These are phyloP conservation scores for Matsumurasca onukii DNA, from an alignment of 1,140 invertebrate genomes.

Conservation along the genomic window DNA sequence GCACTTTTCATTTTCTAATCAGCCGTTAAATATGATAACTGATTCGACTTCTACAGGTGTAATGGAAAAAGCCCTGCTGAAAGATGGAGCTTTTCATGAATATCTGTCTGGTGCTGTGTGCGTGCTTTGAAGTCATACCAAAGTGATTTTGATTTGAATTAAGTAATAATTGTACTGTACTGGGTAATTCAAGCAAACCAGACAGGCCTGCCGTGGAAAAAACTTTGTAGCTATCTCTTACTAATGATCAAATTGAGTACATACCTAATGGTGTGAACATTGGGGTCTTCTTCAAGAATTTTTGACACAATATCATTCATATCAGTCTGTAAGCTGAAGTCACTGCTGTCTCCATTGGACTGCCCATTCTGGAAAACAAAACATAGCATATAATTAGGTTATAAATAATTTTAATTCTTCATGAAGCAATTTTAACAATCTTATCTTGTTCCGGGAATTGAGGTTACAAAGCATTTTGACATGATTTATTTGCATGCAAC, in stretches of 20 bases:
- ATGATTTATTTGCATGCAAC: neutral
- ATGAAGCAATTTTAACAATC: neutral
- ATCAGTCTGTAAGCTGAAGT: neutral
- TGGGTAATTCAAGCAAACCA: neutral
- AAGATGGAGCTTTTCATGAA: no score
- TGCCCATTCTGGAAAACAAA: conserved; percentile 1
- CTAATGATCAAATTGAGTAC: neutral
- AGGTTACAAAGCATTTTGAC: neutral
- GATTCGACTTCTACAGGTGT: no score
- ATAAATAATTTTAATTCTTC: neutral
- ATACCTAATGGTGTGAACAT: neutral
- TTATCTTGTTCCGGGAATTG: no score
- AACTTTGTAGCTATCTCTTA: neutral
- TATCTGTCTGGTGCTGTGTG: no score
- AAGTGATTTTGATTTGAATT: neutral
- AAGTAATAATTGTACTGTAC: neutral
- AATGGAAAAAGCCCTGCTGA: no score
- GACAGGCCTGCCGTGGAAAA: neutral
- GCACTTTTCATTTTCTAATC: no score
- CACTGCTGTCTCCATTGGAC: neutral
- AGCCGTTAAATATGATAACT: no score
- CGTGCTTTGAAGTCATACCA: neutral
- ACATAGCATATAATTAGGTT: neutral
- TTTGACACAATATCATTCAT: conserved; percentile 15
- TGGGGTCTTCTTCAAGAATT: conserved; percentile 9